Evolutionary conservation across 2,113 vertebrate species (phyloP), one percentile per base, ranked within the genome.

Genomic region (Brachirus orientalis): DNA sequence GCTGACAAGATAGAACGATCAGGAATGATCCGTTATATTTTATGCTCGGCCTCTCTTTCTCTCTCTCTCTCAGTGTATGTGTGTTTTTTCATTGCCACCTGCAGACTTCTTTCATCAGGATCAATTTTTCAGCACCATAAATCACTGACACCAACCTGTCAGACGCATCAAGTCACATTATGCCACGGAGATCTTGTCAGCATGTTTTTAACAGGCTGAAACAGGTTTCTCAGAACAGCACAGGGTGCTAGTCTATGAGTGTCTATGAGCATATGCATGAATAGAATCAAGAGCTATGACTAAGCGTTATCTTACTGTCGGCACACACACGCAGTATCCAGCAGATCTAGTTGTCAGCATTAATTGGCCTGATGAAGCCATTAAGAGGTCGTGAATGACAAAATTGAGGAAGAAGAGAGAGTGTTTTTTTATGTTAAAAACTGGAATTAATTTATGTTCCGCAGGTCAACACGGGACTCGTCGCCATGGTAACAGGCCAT

Each of bases 401-500:
- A 59, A 69, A 60, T 71, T 71, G 55, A n/a, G 13, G 37, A 19
- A 22, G 19, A 66, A 46, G 16, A 43, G 60, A n/a, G n/a, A n/a
- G n/a, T n/a, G n/a, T 55, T 67, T 70, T 45, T 61, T 53, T 22
- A 65, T 10, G 40, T 70, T n/a, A 48, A 59, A 50, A 56, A 54
- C 17, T 8, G 36, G 56, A 77, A 75, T 74, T 59, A 73, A 78
- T 90, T 85, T 76, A 89, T 88, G 72, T 79, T 69, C 72, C 69
- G 81, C 79, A 65, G 79, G 88, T 77, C 43, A 79, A 75, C 65
- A 74, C 67, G 62, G 85, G 83, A 82, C 77, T 64, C 62, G 79
- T 93, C 54, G 80, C 90, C 77, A 92, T 92, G 90, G 91, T 87
- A 91, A 94, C 91, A 85, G 80, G 80, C 67, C 83, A 89, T 88